Evolutionary conservation across 2,888 invertebrate species (phyloP).

Genomic region (Brenthis hecate): DNA sequence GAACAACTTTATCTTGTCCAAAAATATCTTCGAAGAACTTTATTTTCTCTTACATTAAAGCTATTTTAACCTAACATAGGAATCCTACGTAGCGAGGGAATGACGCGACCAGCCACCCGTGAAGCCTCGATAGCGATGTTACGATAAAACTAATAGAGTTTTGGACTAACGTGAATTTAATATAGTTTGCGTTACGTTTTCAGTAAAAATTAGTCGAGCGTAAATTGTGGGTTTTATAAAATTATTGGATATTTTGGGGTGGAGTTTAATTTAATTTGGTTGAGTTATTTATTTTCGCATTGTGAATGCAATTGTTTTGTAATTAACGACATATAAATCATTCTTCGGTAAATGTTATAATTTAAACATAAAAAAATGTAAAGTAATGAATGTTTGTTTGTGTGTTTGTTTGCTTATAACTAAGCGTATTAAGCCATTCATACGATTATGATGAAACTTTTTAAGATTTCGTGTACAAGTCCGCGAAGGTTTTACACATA

Average conservation of each 20-base stretch:
- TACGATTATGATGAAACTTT: no score
- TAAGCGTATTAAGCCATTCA: no score
- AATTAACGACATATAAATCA: no score
- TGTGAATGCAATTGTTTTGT: no score
- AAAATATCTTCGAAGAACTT: conserved; percentile 12
- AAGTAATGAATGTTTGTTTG: no score
- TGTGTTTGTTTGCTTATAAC: no score
- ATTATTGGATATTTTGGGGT: conserved; percentile 17
- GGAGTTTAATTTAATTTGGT: neutral
- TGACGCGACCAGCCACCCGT: conserved; percentile 52
- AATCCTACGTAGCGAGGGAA: conserved; percentile 40
- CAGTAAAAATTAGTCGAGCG: conserved; percentile 39
- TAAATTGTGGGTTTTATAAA: conserved; percentile 30
- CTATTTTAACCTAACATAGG: conserved; percentile 1
- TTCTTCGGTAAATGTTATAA: no score
- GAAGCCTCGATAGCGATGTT: conserved; percentile 53
- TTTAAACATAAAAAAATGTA: no score
- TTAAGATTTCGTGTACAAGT: no score
- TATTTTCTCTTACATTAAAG: conserved; percentile 9
- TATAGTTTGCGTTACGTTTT: conserved; percentile 44
- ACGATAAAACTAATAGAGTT: conserved; percentile 63
- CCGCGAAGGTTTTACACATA: no score
- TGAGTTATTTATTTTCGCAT: neutral
- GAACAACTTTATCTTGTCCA: conserved; percentile 33
- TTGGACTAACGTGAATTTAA: conserved; percentile 51